These are phyloP conservation scores for Caenorhabditis sp. DNA, from an alignment of 2,888 invertebrate species.

Conservation along the genomic window DNA sequence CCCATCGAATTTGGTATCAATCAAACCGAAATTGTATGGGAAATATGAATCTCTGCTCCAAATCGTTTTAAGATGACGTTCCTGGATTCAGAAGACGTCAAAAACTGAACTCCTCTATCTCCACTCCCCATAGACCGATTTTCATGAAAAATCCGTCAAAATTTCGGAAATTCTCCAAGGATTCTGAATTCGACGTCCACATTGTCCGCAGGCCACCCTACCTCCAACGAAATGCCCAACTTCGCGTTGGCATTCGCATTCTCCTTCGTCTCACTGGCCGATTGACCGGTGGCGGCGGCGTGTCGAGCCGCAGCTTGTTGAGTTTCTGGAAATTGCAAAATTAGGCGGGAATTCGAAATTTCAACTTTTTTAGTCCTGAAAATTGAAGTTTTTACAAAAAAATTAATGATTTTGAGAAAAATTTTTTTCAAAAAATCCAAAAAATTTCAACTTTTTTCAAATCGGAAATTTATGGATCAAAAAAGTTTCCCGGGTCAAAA, in stretches of 20 bases:
- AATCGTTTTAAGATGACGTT: too few relatives aligned
- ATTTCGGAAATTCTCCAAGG: background rate
- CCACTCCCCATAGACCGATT: background rate
- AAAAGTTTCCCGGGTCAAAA: background rate
- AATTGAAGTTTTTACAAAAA: background rate
- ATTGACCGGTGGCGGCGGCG: constrained; percentile 73
- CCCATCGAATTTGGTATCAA: too few relatives aligned
- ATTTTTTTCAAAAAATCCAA: background rate
- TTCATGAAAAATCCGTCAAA: background rate
- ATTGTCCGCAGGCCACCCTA: constrained; percentile 15
- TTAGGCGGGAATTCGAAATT: background rate
- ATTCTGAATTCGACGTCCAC: background rate
- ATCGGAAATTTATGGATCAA: background rate
- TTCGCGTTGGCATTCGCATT: constrained; percentile 76
- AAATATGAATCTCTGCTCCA: too few relatives aligned
- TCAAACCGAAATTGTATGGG: too few relatives aligned
- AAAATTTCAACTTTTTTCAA: background rate
- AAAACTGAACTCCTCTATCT: too few relatives aligned
- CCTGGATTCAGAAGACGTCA: too few relatives aligned
- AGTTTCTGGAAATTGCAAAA: constrained; percentile 71
- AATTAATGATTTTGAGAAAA: background rate
- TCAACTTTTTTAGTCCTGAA: background rate
- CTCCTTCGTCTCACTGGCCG: constrained; percentile 74
- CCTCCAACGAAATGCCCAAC: constrained; percentile 80
- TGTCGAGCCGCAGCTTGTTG: constrained; percentile 79